phyloP scores from a whole-genome alignment of 2,888 invertebrate species.

The Crepidodera aurea region DNA sequence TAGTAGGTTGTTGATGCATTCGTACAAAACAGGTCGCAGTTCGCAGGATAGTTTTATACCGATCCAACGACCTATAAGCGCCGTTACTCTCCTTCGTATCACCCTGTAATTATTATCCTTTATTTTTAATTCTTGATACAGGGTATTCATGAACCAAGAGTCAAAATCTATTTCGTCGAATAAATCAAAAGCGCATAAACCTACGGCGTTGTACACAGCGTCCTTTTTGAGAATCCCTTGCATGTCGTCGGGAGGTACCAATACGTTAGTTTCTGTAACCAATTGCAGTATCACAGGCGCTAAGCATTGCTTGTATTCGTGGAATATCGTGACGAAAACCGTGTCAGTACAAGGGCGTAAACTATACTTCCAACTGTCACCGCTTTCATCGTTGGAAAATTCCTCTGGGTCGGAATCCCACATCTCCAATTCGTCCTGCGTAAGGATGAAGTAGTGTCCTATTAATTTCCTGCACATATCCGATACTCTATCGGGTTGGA shows the following conservation, averaged over 20 bases:
- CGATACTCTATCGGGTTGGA: conserved; percentile 76
- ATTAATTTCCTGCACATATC: conserved; percentile 87
- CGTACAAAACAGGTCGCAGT: conserved; percentile 83
- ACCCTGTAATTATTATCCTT: conserved; percentile 85
- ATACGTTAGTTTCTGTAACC: conserved; percentile 72
- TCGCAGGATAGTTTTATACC: conserved; percentile 83
- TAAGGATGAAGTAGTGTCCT: conserved; percentile 86
- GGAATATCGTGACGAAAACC: conserved; percentile 84
- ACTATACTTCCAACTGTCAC: conserved; percentile 94
- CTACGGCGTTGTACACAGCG: conserved; percentile 92
- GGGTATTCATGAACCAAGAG: conserved; percentile 85
- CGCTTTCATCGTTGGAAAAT: conserved; percentile 87
- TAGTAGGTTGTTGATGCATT: conserved; percentile 73
- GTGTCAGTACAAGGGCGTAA: conserved; percentile 89
- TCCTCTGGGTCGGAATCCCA: conserved; percentile 94
- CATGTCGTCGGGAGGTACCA: conserved; percentile 75
- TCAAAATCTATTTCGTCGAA: conserved; percentile 95
- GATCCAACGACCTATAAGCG: conserved; percentile 82
- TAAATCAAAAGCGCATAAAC: conserved; percentile 86
- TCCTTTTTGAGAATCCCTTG: conserved; percentile 86
- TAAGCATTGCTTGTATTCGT: conserved; percentile 76
- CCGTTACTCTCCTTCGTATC: conserved; percentile 83
- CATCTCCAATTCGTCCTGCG: conserved; percentile 80
- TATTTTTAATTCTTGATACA: conserved; percentile 83
- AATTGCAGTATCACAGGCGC: conserved; percentile 77